A percentile compares a stretch with the other conserved stretches of the same genome.
Evolutionary conservation across 2,113 vertebrate species (phyloP).

Genomic region (Dolichotis patagonum): DNA sequence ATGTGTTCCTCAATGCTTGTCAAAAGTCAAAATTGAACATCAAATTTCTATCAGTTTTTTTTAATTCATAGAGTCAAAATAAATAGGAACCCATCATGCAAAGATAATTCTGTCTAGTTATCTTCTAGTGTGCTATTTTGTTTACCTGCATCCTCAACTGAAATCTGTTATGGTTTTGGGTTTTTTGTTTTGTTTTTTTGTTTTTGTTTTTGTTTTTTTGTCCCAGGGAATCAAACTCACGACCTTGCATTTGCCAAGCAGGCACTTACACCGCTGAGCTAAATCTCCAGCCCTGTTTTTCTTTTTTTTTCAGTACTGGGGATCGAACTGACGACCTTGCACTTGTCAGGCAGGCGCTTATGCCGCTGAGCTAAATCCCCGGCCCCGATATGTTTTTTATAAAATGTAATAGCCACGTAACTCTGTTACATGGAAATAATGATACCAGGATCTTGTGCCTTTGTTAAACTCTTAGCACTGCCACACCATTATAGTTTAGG

Average conservation of each 20-base stretch:
- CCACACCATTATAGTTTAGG: background rate
- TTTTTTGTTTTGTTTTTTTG: no score
- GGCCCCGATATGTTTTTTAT: background rate
- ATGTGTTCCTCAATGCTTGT: background rate
- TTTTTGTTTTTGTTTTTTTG: no score
- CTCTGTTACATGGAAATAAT: background rate
- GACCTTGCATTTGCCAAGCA: no score
- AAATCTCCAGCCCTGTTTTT: no score
- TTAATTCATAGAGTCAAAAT: background rate
- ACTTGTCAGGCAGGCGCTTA: no score
- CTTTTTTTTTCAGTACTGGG: no score
- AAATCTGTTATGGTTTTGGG: no score
- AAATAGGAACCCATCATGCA: background rate
- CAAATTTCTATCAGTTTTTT: conserved; percentile 38
- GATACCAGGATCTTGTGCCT: background rate
- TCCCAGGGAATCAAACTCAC: no score
- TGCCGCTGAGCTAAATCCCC: no score
- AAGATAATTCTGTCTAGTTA: background rate
- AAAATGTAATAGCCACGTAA: background rate
- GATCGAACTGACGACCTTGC: no score
- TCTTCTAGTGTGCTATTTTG: background rate
- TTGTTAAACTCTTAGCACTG: background rate
- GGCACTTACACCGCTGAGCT: no score
- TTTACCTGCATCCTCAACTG: background rate
- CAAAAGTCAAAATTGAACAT: conserved; percentile 9